These are phyloP conservation scores for Myoxocephalus aenaeus DNA, from an alignment of 2,797 vertebrate genomes.

Conservation along the genomic window DNA sequence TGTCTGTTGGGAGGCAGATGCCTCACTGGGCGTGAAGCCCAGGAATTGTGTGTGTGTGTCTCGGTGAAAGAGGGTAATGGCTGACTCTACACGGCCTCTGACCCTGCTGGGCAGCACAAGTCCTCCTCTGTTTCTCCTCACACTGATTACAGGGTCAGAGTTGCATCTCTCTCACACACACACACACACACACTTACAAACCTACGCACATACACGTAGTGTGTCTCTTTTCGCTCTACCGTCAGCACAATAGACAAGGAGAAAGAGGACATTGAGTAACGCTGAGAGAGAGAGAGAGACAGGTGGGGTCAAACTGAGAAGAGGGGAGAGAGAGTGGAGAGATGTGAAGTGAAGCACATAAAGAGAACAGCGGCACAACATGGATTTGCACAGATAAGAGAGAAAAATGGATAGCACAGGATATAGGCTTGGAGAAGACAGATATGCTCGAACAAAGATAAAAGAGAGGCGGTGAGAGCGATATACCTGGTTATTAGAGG, in stretches of 20 bases:
- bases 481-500: slow-evolving; percentile 72
- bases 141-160: slow-evolving; percentile 85
- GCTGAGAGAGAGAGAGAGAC: slow-evolving; percentile 43
- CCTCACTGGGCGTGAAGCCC: slow-evolving; percentile 83
- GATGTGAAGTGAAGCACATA: slow-evolving; percentile 57
- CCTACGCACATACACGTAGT: slow-evolving; percentile 48
- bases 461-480: slow-evolving; percentile 61
- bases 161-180: slow-evolving; percentile 63
- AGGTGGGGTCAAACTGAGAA: slow-evolving; percentile 63
- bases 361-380: slow-evolving; percentile 63
- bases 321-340: slow-evolving; percentile 46
- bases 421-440: slow-evolving; percentile 65
- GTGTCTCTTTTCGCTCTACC: slow-evolving; percentile 69
- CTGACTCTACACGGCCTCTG: slow-evolving; percentile 86
- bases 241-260: slow-evolving; percentile 80
- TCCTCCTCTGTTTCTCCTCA: slow-evolving; percentile 89
- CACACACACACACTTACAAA: slow-evolving; percentile 17
- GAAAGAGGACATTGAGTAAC: slow-evolving; percentile 78
- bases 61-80: slow-evolving; percentile 78
- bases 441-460: slow-evolving; percentile 69
- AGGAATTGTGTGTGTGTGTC: slow-evolving; percentile 77
- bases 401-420: slow-evolving; percentile 66
- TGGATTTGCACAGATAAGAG: slow-evolving; percentile 69
- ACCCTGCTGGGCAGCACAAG: slow-evolving; percentile 84
- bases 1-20: slow-evolving; percentile 83